phyloP scores from a whole-genome alignment of 2,888 invertebrate genomes.

The Andricus quercusramuli region DNA sequence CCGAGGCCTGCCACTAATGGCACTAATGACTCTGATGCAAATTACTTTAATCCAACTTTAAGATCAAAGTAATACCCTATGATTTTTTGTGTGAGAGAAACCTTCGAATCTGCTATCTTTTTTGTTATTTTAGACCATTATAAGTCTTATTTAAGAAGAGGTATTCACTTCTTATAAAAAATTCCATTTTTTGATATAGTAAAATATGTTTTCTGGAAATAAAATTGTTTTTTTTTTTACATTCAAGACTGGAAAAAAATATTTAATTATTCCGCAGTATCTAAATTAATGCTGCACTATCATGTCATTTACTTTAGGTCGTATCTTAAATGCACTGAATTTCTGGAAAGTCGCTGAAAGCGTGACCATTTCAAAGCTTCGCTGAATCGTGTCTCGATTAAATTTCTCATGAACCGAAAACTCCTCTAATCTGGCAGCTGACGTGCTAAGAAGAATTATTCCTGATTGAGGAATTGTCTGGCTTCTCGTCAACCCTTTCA shows the following conservation, averaged over 20 bases:
- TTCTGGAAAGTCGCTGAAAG: background rate
- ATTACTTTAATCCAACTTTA: too few species aligned
- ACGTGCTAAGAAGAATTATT: conserved; percentile 26
- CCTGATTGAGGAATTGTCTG: conserved; percentile 38
- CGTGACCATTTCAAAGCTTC: background rate
- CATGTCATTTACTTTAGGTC: background rate
- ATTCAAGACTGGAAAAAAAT: background rate
- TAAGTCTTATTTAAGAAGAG: too few species aligned
- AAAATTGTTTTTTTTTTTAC: too few species aligned
- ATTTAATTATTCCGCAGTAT: background rate
- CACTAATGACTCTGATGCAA: too few species aligned
- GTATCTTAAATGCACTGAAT: background rate
- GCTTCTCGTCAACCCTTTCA: conserved; percentile 23
- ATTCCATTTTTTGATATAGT: too few species aligned
- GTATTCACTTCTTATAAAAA: too few species aligned
- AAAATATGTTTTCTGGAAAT: too few species aligned
- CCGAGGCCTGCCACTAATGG: too few species aligned
- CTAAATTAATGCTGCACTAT: background rate
- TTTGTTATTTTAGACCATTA: too few species aligned
- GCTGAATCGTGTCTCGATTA: background rate
- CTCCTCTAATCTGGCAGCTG: conserved; percentile 21
- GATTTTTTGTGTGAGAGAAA: too few species aligned
- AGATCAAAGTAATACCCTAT: too few species aligned
- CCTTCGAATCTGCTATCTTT: too few species aligned
- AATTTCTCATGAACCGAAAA: conserved; percentile 6